Percentiles rank a stretch among this genome's conserved stretches.
Evolutionary conservation across 1,140 invertebrate genomes (phyloP).

Genomic region (Cherax quadricarinatus): DNA sequence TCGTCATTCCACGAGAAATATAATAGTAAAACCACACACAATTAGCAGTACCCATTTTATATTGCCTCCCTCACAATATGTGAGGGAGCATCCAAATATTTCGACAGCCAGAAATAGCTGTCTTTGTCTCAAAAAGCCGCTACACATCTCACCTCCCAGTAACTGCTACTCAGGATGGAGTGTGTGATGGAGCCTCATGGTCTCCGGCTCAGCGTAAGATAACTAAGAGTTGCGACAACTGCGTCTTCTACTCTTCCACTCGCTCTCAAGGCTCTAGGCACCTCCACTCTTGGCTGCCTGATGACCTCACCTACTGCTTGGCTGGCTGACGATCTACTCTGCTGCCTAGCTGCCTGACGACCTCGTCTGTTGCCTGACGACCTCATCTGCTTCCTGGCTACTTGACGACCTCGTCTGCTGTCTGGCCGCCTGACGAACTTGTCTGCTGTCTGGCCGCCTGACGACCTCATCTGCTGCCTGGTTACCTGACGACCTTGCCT

Average conservation of each 20-base stretch:
- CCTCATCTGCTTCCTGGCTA: neutral
- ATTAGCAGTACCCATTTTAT: too few species aligned
- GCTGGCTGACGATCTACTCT: neutral
- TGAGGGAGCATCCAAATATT: neutral
- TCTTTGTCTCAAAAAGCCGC: neutral
- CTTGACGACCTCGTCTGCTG: neutral
- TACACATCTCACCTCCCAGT: too few species aligned
- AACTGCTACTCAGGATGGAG: neutral
- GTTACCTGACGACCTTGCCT: neutral
- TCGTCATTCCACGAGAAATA: too few species aligned
- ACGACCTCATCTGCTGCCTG: neutral
- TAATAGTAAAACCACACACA: too few species aligned
- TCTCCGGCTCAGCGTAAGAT: neutral
- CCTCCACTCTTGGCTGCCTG: neutral
- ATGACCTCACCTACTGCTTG: neutral
- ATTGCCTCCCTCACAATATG: neutral
- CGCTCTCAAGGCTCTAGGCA: too few species aligned
- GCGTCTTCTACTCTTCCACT: too few species aligned
- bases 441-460: neutral
- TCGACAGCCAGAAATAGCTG: neutral
- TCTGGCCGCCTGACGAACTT: neutral
- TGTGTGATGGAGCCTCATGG: neutral
- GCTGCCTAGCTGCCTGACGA: neutral
- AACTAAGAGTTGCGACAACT: neutral
- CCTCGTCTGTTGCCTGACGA: neutral